phyloP scores from a whole-genome alignment of 1,140 invertebrate genomes.

The Helicoverpa zea region DNA sequence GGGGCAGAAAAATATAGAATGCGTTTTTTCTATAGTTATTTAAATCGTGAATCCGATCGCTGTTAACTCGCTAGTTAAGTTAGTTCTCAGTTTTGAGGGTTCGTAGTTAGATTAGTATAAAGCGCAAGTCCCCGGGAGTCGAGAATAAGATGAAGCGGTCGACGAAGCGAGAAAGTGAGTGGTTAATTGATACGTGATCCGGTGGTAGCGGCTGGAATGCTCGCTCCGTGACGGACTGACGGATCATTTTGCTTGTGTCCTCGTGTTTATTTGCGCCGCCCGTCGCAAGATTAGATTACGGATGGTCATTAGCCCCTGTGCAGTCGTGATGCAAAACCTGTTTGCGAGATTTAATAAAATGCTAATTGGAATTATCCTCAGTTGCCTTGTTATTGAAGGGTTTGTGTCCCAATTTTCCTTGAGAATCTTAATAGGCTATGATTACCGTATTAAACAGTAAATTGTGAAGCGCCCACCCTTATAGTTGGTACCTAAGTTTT shows the following conservation, averaged over 20 bases:
- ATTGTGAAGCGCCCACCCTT: no score
- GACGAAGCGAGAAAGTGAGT: constrained; percentile 35
- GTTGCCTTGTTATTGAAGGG: background rate
- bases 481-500: no score
- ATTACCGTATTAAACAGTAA: background rate
- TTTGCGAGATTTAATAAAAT: constrained; percentile 58
- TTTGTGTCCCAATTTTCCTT: background rate
- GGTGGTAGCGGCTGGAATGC: constrained; percentile 43
- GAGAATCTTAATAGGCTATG: constrained; percentile 1
- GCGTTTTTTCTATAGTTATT: background rate
- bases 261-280: constrained; percentile 53
- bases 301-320: constrained; percentile 74
- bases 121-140: background rate
- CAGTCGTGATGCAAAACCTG: constrained; percentile 59
- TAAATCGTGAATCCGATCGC: constrained; percentile 3
- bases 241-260: constrained; percentile 56
- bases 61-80: no score
- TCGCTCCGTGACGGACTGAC: constrained; percentile 47
- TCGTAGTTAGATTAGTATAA: background rate
- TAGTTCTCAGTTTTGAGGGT: no score
- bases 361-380: constrained; percentile 26
- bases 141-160: constrained; percentile 21
- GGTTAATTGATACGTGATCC: constrained; percentile 43
- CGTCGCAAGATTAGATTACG: constrained; percentile 74
- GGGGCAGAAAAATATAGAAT: background rate